Base-by-base conservation (phyloP, 1,140 invertebrate genomes). In the Euglossa dilemma region DNA sequence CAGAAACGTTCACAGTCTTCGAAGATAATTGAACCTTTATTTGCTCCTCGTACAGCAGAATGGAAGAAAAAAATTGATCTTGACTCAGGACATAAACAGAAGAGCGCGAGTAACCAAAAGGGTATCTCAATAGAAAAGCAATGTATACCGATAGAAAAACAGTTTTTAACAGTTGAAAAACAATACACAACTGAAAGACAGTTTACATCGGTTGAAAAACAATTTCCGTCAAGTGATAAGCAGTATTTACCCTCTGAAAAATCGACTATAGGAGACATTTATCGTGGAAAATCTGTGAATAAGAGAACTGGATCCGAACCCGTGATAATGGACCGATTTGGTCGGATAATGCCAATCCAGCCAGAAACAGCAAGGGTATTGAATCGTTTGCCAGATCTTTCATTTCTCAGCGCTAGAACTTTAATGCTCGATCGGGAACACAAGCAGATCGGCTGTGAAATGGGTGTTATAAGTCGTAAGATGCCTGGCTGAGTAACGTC, bases 401-500 rank as follows among this genome's bases (percentile, higher is more conserved):
- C 93, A 0, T 94, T 94, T 71, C 77, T 94, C 11, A 94, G 92
- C 78, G 94, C 94, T 11, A 91, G 93, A 90, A 94, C 93, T 70
- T 83, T 94, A 47, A 85, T 94, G 80, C 93, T 90, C 66, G 94
- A 93, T 89, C 93, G 93, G 12, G 94, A 94, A 64, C 92, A 94
- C 47, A 94, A 92, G 57, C 92, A 93, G 63, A 92, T 94, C 28
- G 89, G 93, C 80, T 91, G 90, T 56, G 94, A 94, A 83, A 84
- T 94, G n/a, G 93, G 93, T 84, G 92, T 93, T 73, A 91, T 94
- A 92, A 94, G 93, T 93, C 91, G 93, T 63, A 94, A 94, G 73
- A 94, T 94, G 94, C 94, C 94, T 45, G 94, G 94, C 88, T 94
- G 93, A 94, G 93, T 94, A 92, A 94, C 93, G 84, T 94, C 93